Conservation (phyloP, 2,888 invertebrate species). For the Marronus borbonicus region DNA sequence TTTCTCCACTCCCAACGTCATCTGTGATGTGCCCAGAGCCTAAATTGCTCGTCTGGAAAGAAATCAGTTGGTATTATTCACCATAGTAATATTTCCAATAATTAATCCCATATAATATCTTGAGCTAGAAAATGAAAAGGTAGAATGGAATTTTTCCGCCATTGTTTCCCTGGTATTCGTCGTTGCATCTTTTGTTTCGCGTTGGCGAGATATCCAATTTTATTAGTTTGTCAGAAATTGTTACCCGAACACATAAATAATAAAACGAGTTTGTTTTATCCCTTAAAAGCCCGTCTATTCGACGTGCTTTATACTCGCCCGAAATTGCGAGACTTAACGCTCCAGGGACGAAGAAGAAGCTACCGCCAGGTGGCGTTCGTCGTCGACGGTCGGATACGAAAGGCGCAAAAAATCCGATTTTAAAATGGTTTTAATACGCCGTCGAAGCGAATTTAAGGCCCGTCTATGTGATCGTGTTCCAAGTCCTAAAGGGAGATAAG, state of each 20-base stretch:
- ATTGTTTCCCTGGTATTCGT: not conserved
- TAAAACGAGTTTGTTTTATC: conserved; percentile 46
- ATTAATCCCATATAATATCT: not conserved
- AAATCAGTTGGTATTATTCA: too few species aligned
- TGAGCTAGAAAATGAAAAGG: not conserved
- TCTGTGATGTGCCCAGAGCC: too few species aligned
- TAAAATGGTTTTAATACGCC: conserved; percentile 37
- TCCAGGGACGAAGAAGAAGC: not conserved
- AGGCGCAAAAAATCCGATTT: conserved; percentile 19
- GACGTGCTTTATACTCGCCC: conserved; percentile 30
- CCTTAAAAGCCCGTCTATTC: conserved; percentile 44
- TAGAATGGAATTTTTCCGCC: not conserved
- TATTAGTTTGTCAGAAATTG: conserved; percentile 44
- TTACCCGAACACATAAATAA: conserved; percentile 44
- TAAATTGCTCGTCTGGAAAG: too few species aligned
- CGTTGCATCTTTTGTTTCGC: not conserved
- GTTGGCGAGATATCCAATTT: conserved; percentile 27
- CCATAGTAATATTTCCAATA: not conserved
- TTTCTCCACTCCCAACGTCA: too few species aligned
- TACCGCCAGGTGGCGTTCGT: not conserved
- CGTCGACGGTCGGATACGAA: conserved; percentile 7
- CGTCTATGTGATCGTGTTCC: not conserved
- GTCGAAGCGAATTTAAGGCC: conserved; percentile 15
- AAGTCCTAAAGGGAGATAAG: not conserved
- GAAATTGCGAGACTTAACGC: conserved; percentile 31